Percentiles rank a stretch among this genome's conserved stretches.
Evolutionary conservation across 2,797 vertebrate genomes (phyloP).

Genomic region (Chaenodraco wilsoni): DNA sequence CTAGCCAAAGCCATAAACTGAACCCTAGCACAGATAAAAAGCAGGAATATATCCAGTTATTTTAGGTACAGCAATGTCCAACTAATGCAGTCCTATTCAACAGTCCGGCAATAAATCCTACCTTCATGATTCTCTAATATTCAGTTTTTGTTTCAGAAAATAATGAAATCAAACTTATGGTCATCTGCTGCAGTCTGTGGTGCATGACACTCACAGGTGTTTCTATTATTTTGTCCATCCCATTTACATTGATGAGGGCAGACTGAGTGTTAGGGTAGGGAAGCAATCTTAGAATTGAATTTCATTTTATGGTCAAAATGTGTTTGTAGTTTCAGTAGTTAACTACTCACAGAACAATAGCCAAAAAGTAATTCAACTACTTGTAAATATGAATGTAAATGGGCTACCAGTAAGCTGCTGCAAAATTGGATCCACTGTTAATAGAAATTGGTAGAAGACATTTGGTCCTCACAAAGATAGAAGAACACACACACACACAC

Average conservation of each 20-base stretch:
- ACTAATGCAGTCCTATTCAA: background rate
- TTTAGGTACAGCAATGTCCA: too few relatives aligned
- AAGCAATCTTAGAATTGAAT: too few relatives aligned
- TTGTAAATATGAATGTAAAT: conserved; percentile 32
- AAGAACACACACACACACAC: conserved; percentile 17
- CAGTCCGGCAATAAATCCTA: background rate
- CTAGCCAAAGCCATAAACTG: background rate
- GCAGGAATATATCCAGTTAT: background rate
- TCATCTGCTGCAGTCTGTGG: too few relatives aligned
- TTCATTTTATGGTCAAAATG: too few relatives aligned
- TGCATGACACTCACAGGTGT: too few relatives aligned
- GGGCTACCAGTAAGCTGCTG: conserved; percentile 21
- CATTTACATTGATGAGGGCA: too few relatives aligned
- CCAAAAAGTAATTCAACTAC: background rate
- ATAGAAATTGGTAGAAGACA: background rate
- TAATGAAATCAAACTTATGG: too few relatives aligned
- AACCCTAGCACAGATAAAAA: background rate
- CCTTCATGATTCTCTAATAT: background rate
- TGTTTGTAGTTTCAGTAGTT: too few relatives aligned
- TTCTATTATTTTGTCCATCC: too few relatives aligned
- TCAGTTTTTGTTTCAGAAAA: background rate
- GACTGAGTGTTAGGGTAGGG: too few relatives aligned
- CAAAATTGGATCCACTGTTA: background rate
- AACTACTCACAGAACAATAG: too few relatives aligned
- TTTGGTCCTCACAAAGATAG: conserved; percentile 42